Percentiles rank a stretch among this genome's conserved stretches.
Conservation (phyloP, 2,797 vertebrate genomes). For the Chelon labrosus region DNA sequence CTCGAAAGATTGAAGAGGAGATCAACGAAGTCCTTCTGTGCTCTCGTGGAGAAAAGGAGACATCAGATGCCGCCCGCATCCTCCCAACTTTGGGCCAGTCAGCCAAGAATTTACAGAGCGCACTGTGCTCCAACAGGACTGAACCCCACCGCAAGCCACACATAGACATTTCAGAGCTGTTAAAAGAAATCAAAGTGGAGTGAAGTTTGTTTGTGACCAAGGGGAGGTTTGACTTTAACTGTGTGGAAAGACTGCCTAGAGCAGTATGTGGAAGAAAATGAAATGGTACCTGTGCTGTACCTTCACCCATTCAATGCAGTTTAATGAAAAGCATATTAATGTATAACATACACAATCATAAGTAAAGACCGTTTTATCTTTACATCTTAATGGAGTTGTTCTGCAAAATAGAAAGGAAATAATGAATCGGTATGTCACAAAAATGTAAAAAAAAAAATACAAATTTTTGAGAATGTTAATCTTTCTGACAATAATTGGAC, state of each 20-base stretch:
- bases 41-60: conserved; percentile 53
- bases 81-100: conserved; percentile 73
- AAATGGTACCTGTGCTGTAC: conserved; percentile 5
- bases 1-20: conserved; percentile 88
- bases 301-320: conserved; percentile 12
- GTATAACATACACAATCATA: conserved; percentile 1
- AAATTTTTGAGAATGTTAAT: no score
- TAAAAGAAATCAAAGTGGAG: conserved; percentile 88
- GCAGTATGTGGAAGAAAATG: background rate
- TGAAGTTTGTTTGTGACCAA: conserved; percentile 62
- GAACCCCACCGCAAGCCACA: conserved; percentile 78
- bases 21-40: conserved; percentile 96
- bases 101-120: conserved; percentile 83
- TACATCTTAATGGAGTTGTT: background rate
- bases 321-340: background rate
- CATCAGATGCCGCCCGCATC: conserved; percentile 45
- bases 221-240: background rate
- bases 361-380: conserved; percentile 45
- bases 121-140: conserved; percentile 76
- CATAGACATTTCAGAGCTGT: conserved; percentile 85
- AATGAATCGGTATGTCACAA: no score
- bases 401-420: no score
- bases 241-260: background rate
- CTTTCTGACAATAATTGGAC: no score
- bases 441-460: no score